Evolutionary conservation across 2,113 vertebrate genomes (phyloP), one percentile per base, ranked within the genome.

Genomic region (Shinisaurus crocodilurus): DNA sequence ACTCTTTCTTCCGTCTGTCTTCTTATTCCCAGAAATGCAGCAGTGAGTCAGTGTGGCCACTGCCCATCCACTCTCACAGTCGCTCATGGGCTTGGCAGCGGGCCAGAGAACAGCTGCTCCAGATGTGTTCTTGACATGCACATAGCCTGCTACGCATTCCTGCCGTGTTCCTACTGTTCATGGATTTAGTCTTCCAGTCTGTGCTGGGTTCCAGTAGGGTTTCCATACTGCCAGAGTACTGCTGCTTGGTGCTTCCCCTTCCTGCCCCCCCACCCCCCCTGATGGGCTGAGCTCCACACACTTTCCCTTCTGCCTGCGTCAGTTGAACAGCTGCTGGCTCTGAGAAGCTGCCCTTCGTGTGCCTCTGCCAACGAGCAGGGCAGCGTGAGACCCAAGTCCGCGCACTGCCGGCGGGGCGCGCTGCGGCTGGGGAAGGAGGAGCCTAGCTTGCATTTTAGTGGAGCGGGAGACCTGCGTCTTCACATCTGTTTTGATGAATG

Each of bases 401-500:
- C 25, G 70, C 60, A 23, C 60, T 72, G 25, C 45, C 32, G 5
- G 48, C 12, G 32, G 48, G 29, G 82, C 1, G 2, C 86, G 85
- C 27, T 1, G 0, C 45, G 48, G 86, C 29, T 87, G 48, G 85
- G 20, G 89, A 45, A 88, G 80, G 65, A 69, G 67, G 83, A 1
- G 0, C 80, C n/a, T n/a, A n/a, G 80, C 82, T 75, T 91, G 88
- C 63, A 67, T 76, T 37, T 57, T 90, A 92, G 82, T 89, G 45
- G 91, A 85, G 86, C 93, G 82, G 93, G 91, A 67, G 12, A 89
- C 94, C 25, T 25, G 69, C 86, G 80, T 83, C 8, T 95, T 94
- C 10, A 13, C 96, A 97, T 97, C 96, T 97, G 96, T 95, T 97
- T 93, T 96, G 95, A 94, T 97, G 93, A 91, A 27, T 88, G 84